These are phyloP conservation scores for Scomber scombrus DNA, from an alignment of 2,113 vertebrate species.

Conservation along the genomic window DNA sequence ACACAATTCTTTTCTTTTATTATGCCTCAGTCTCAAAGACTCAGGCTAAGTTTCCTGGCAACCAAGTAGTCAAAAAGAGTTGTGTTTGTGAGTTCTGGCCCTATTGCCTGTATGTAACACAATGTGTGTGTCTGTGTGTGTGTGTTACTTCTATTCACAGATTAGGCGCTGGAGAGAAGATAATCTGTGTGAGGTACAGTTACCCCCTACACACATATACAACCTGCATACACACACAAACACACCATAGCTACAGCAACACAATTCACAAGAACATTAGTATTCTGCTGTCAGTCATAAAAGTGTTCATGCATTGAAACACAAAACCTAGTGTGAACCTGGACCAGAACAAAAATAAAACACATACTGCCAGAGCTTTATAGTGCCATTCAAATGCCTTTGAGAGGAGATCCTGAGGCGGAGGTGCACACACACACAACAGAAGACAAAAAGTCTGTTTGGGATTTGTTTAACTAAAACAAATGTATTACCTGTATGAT, in stretches of 20 bases:
- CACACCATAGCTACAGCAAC: conserved; percentile 25
- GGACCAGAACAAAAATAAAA: conserved; percentile 19
- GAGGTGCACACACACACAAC: neutral
- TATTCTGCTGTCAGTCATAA: conserved; percentile 49
- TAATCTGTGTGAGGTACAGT: conserved; percentile 63
- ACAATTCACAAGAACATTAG: conserved; percentile 28
- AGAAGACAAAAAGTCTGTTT: conserved; percentile 12
- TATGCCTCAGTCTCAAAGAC: conserved; percentile 77
- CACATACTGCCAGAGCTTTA: conserved; percentile 44
- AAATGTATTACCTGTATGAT: conserved; percentile 26
- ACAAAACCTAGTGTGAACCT: conserved; percentile 22
- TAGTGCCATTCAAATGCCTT: conserved; percentile 50
- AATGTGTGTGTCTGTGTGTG: conserved; percentile 39
- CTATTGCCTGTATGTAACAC: conserved; percentile 42
- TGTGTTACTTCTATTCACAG: conserved; percentile 68
- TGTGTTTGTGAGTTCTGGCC: conserved; percentile 71
- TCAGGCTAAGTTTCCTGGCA: conserved; percentile 83
- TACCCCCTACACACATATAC: conserved; percentile 30
- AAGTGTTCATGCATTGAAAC: conserved; percentile 26
- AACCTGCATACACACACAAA: conserved; percentile 22
- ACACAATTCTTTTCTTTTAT: conserved; percentile 73
- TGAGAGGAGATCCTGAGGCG: conserved; percentile 15
- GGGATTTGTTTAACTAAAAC: conserved; percentile 40
- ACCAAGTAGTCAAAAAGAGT: conserved; percentile 75
- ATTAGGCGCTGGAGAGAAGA: conserved; percentile 70